A percentile compares a stretch with the other conserved stretches of the same genome.
Conservation (phyloP, 2,797 vertebrate genomes). For the Okamejei kenojei region DNA sequence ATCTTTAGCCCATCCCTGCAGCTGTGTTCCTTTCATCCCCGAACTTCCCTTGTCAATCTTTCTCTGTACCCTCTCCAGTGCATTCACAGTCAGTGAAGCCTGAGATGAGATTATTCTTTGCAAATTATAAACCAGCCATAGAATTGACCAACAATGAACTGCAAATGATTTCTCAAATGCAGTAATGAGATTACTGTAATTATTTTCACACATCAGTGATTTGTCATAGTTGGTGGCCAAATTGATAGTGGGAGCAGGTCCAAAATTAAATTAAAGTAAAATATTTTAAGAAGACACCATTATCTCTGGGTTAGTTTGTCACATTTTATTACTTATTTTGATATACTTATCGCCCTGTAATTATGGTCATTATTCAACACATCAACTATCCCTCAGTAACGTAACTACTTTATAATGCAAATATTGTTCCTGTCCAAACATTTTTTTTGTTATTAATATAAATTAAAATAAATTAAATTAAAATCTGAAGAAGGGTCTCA, state of each 20-base stretch:
- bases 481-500: too few relatives aligned
- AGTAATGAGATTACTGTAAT: constrained; percentile 26
- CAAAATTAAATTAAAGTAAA: constrained; percentile 25
- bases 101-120: constrained; percentile 6
- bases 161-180: constrained; percentile 13
- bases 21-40: too few relatives aligned
- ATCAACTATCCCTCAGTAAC: background rate
- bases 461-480: too few relatives aligned
- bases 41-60: too few relatives aligned
- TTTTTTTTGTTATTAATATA: background rate
- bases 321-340: background rate
- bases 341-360: background rate
- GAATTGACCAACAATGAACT: constrained; percentile 17
- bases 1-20: too few relatives aligned
- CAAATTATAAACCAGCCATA: background rate
- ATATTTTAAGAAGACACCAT: background rate
- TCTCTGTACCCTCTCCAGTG: too few relatives aligned
- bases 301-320: background rate
- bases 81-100: background rate
- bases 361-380: background rate
- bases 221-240: background rate
- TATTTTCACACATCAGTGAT: constrained; percentile 18
- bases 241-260: background rate
- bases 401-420: background rate
- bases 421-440: background rate